Base-by-base conservation (phyloP, 1,140 invertebrate genomes). In the Harpegnathos saltator region DNA sequence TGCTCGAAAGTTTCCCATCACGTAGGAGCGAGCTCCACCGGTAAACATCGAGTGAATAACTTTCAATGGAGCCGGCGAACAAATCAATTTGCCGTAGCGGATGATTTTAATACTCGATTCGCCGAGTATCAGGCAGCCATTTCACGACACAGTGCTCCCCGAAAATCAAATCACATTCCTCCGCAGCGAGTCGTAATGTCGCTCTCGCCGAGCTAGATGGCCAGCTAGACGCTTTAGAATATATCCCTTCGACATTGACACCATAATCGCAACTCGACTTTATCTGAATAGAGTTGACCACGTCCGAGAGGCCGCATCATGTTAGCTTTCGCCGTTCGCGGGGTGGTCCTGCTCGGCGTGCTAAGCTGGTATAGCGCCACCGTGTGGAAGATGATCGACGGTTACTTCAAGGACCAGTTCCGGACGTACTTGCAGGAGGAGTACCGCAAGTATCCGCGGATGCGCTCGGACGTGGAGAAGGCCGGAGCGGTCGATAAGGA, bases 341-440 rank as follows among this genome's bases (percentile, higher is more conserved):
- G 93, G 0, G 86, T 94, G 50, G 91, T 95, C 62, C 93, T 95
- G 17, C 56, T 95, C 0, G 89, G 90, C 19, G 74, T 95, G 54
- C 89, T 95, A 66, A 87, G 92, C 44, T 95, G 95, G 94, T 96
- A 96, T 82, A 95, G 94, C 69, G 83, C 92, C 29, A 93, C 85
- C 61, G 88, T 95, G 0, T 95, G 95, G 94, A 94, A 91, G 81
- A 90, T 95, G 83, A 95, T 96, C 83, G 95, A 95, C 80, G 91
- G 87, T 66, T 95, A 95, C 85, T 95, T 95, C 81, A 93, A 91
- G 66, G 93, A 95, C 26, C 93, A 94, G 86, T 95, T 96, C 73
- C 91, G 92, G 4, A 93, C 91, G 62, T 95, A 95, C 85, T 88
- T 94, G 24, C 83, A 92, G 22, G 90, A 92, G 7, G 94, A 95